These are phyloP conservation scores for Hedya salicella DNA, from an alignment of 2,888 invertebrate species.

Conservation along the genomic window DNA sequence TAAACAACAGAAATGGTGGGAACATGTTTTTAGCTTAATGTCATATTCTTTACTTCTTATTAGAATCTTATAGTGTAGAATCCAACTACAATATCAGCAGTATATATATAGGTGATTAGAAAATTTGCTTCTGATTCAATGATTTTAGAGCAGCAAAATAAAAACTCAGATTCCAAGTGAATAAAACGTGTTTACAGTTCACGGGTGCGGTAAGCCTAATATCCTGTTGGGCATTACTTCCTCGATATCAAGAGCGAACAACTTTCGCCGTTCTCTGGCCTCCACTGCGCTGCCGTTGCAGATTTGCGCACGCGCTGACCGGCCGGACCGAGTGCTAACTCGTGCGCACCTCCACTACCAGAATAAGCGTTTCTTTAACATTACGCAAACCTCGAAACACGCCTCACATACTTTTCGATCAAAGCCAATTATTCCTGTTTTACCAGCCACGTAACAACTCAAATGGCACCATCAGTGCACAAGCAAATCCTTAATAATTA, in stretches of 20 bases:
- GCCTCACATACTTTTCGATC: constrained; percentile 50
- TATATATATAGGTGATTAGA: neutral
- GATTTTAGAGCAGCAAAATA: neutral
- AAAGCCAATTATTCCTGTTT: constrained; percentile 47
- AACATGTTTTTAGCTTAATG: neutral
- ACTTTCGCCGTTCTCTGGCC: constrained; percentile 68
- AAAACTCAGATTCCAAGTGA: constrained; percentile 13
- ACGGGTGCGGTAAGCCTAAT: constrained; percentile 54
- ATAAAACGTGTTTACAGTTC: constrained; percentile 49
- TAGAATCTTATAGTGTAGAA: constrained; percentile 10
- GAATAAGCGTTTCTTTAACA: constrained; percentile 52
- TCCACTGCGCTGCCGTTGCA: constrained; percentile 52
- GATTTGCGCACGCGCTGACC: constrained; percentile 50
- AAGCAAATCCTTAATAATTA: constrained; percentile 51
- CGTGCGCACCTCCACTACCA: constrained; percentile 49
- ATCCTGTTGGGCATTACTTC: constrained; percentile 67
- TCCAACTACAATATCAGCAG: neutral
- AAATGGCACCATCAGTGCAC: constrained; percentile 49
- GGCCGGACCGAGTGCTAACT: constrained; percentile 47
- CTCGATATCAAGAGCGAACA: constrained; percentile 78
- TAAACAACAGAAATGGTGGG: neutral
- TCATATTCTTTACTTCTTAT: constrained; percentile 6
- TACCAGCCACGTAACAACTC: constrained; percentile 53
- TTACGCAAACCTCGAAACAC: constrained; percentile 63
- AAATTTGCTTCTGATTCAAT: neutral